Base-by-base conservation (phyloP, 1,140 invertebrate species). In the Delia radicum region DNA sequence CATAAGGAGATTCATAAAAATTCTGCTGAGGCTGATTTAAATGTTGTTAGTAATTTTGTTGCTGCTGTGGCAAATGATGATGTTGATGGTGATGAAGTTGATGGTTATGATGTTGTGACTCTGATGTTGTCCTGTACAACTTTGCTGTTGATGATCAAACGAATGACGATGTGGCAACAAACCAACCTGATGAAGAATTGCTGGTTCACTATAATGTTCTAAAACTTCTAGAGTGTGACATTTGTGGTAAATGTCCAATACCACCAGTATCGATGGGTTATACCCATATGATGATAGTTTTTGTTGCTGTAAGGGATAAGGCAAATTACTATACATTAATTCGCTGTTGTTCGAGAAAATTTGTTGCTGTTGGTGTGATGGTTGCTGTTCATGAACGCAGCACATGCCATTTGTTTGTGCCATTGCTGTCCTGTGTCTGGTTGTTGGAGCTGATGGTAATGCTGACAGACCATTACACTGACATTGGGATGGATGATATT, bases 221-320 rank as follows among this genome's bases (percentile, higher is more conserved):
- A 86, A n/a, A 73, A 73, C 83, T 85, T 76, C 83, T 83, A 12
- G 85, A 86, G 61, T 86, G 85, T 18, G 83, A 82, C 81, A 85
- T 84, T 8, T 76, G 75, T 71, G 71, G 24, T 26, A 29, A 8
- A 74, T 74, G 33, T 27, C 24, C 26, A 21, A n/a, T n/a, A n/a
- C 29, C 31, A 21, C 8, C 27, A 37, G n/a, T 33, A 0, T 33
- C 29, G 3, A 12, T 33, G 18, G 18, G 15, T 10, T n/a, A 24
- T 69, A 18, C 6, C 65, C n/a, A n/a, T 15, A 33, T 33, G 65
- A 8, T n/a, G 78, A 79, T 62, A 18, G 10, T 13, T 42, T 10
- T 42, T n/a, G n/a, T n/a, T n/a, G 65, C 18, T 55, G 46, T 2
- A n/a, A 1, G 6, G 29, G 65, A 21, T 18, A 29, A 31, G 28